phyloP scores from a whole-genome alignment of 2,888 invertebrate species.

The Hartigia nigra region DNA sequence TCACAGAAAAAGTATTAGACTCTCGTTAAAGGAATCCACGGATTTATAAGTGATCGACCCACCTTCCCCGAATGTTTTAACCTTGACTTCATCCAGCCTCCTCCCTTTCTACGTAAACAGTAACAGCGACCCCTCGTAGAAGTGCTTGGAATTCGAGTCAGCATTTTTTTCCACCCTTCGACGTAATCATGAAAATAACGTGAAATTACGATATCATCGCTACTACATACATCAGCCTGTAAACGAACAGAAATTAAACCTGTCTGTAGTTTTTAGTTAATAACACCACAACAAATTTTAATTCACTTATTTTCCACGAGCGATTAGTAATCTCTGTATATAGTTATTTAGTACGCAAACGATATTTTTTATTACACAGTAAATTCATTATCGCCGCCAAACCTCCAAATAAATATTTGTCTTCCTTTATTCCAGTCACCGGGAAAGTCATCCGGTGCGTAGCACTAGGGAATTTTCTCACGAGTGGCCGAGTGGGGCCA shows the following conservation, averaged over 20 bases:
- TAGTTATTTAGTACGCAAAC: not conserved
- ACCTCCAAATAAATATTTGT: not conserved
- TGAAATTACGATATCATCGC: not conserved
- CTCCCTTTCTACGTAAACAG: not conserved
- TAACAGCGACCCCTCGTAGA: not conserved
- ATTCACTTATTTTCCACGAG: not conserved
- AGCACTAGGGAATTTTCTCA: not conserved
- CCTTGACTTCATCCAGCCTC: not conserved
- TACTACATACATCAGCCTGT: not conserved
- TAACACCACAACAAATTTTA: not conserved
- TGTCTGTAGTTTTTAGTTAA: not conserved
- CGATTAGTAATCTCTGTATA: not conserved
- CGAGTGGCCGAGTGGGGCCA: slow-evolving; percentile 20
- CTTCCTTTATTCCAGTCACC: not conserved
- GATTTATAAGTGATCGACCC: slow-evolving; percentile 1
- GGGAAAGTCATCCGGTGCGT: not conserved
- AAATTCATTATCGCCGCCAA: not conserved
- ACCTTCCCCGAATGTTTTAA: not conserved
- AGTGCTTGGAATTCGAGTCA: not conserved
- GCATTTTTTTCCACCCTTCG: not conserved
- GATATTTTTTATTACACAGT: too few species aligned
- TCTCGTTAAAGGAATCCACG: slow-evolving; percentile 4
- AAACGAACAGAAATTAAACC: not conserved
- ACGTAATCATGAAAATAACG: not conserved
- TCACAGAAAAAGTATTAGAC: not conserved